Evolutionary conservation across 1,140 invertebrate species (phyloP).

Genomic region (Pissodes strobi): DNA sequence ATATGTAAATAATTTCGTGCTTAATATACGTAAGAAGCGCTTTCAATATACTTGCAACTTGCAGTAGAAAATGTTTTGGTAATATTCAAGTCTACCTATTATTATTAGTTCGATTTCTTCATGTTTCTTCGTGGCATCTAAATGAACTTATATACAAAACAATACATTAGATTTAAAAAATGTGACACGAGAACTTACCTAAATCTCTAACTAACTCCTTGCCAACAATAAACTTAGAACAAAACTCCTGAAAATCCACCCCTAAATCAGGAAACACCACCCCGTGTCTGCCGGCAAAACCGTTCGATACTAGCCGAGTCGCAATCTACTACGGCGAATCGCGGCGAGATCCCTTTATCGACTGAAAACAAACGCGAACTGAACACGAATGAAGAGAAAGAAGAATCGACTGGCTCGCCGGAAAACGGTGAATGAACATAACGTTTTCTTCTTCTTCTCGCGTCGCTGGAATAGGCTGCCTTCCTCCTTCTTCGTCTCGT

Average conservation of each 20-base stretch:
- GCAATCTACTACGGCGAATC: conserved; percentile 13
- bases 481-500: not conserved
- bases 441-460: conserved; percentile 8
- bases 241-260: conserved; percentile 14
- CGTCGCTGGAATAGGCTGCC: not conserved
- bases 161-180: no score
- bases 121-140: no score
- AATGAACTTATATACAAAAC: no score
- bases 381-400: conserved; percentile 4
- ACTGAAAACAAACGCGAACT: not conserved
- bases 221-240: not conserved
- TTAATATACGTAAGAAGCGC: no score
- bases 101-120: no score
- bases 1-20: no score
- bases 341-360: not conserved
- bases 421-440: conserved; percentile 1
- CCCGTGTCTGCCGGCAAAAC: conserved; percentile 13
- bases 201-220: not conserved
- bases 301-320: conserved; percentile 4
- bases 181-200: not conserved
- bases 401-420: not conserved
- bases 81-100: no score
- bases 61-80: no score
- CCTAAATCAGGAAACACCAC: conserved; percentile 7
- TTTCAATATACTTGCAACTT: no score